These are phyloP conservation scores for Murina feae DNA, from an alignment of 2,113 vertebrate species.

Conservation along the genomic window DNA sequence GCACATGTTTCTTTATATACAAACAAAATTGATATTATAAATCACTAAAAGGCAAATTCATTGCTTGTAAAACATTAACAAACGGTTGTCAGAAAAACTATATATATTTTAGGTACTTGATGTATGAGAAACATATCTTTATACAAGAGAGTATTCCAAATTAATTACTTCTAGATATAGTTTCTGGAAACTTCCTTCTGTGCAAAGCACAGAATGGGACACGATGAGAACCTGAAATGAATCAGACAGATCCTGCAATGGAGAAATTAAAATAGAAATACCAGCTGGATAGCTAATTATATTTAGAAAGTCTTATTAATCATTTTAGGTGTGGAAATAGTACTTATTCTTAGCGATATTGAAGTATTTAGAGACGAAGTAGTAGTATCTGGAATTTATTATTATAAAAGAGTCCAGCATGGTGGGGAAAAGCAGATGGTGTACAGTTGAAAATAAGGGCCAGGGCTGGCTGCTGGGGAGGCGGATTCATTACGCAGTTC, in stretches of 20 bases:
- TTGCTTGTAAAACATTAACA: neutral
- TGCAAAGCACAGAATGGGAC: neutral
- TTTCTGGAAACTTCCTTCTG: neutral
- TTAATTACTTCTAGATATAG: neutral
- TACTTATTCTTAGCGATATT: neutral
- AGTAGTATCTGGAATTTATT: neutral
- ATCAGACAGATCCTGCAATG: neutral
- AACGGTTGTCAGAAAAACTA: neutral
- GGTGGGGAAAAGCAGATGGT: neutral
- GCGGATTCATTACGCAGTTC: rapidly evolving
- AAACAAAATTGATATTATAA: neutral
- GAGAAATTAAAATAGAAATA: neutral
- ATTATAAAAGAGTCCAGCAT: rapidly evolving
- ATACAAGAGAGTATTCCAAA: neutral
- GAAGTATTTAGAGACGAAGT: neutral
- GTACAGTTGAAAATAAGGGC: rapidly evolving
- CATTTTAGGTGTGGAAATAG: neutral
- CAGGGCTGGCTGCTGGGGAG: neutral
- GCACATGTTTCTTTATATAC: neutral
- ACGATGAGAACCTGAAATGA: neutral
- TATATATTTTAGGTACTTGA: neutral
- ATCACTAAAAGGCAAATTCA: neutral
- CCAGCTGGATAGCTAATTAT: neutral
- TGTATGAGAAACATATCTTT: neutral
- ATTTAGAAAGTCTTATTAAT: neutral